Percentiles rank a stretch among this genome's conserved stretches.
phyloP scores from a whole-genome alignment of 1,140 invertebrate genomes.

The Stegodyphus dumicola region DNA sequence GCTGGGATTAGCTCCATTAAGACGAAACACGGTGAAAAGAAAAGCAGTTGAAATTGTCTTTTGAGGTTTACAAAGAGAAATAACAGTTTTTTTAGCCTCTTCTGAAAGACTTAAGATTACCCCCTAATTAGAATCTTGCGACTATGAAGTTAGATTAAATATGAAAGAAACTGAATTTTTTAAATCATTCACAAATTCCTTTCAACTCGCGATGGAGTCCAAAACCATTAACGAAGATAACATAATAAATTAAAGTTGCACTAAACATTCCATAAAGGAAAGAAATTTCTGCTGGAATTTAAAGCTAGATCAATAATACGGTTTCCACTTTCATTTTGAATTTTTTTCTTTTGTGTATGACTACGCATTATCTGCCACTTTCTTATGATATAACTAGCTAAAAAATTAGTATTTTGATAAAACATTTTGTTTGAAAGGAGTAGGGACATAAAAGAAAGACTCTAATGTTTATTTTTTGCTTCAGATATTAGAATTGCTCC shows the following conservation, averaged over 20 bases:
- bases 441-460: too few species aligned
- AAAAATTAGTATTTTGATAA: too few species aligned
- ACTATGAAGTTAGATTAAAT: constrained; percentile 48
- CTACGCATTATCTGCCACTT: neutral
- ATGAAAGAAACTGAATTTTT: constrained; percentile 32
- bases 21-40: constrained; percentile 24
- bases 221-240: constrained; percentile 35
- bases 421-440: too few species aligned
- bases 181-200: constrained; percentile 6
- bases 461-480: too few species aligned
- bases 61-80: constrained; percentile 42
- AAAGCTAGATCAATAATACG: neutral
- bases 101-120: constrained; percentile 31
- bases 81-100: constrained; percentile 17
- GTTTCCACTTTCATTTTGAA: constrained; percentile 19
- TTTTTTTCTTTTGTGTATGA: too few species aligned
- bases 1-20: constrained; percentile 42
- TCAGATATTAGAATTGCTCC: too few species aligned
- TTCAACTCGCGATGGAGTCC: constrained; percentile 29
- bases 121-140: constrained; percentile 33
- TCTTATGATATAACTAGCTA: neutral
- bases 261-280: constrained; percentile 29
- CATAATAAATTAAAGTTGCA: constrained; percentile 41
- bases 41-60: constrained; percentile 39
- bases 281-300: constrained; percentile 7